Conservation (phyloP, 2,888 invertebrate genomes). For the Eupelmus urozonus region DNA sequence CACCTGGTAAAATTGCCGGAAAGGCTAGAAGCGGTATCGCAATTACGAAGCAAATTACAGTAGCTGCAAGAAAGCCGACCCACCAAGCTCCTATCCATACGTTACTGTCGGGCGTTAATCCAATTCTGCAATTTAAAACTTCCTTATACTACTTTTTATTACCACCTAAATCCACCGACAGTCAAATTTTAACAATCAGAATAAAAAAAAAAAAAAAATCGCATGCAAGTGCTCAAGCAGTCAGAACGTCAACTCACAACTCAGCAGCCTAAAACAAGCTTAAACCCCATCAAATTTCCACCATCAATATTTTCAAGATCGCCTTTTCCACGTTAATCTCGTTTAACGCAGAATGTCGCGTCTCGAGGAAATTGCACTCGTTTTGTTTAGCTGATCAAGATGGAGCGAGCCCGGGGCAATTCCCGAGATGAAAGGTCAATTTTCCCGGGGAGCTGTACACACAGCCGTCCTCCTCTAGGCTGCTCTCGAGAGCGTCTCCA, state of each 20-base stretch:
- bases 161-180: neutral
- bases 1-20: conserved; percentile 86
- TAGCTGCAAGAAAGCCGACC: conserved; percentile 87
- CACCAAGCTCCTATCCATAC: conserved; percentile 94
- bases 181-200: no score
- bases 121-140: conserved; percentile 79
- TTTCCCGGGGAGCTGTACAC: conserved; percentile 13
- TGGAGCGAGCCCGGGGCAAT: conserved; percentile 4
- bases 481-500: neutral
- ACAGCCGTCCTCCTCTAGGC: no score
- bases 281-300: no score
- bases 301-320: no score
- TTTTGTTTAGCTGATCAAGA: conserved; percentile 12
- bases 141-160: neutral
- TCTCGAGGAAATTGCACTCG: conserved; percentile 4
- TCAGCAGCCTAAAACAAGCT: no score
- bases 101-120: conserved; percentile 84
- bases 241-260: no score
- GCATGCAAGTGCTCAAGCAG: no score
- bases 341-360: no score
- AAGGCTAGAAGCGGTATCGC: conserved; percentile 87
- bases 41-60: conserved; percentile 82
- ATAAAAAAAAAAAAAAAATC: no score
- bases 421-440: conserved; percentile 34
- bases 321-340: no score